Percentiles rank a stretch among this genome's conserved stretches.
These are phyloP conservation scores for Poeciliopsis gracilis DNA, from an alignment of 2,797 vertebrate genomes.

Conservation along the genomic window DNA sequence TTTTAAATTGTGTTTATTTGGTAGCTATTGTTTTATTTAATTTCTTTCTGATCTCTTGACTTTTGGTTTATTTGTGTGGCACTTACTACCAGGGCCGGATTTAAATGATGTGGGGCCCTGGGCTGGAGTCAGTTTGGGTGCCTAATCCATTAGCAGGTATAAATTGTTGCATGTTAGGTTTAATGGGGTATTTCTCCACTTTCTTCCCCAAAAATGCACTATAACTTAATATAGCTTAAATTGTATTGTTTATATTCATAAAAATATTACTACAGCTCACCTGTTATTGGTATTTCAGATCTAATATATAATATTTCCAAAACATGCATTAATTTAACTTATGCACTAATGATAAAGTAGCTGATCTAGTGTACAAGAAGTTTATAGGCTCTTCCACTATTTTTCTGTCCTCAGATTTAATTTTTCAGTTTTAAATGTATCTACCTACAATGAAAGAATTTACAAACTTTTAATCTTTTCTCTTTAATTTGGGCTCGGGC, in stretches of 20 bases:
- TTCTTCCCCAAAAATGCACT: background rate
- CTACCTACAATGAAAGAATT: background rate
- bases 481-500: background rate
- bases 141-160: background rate
- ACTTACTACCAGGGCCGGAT: background rate
- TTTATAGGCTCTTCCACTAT: background rate
- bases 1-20: background rate
- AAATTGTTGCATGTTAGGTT: background rate
- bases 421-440: background rate
- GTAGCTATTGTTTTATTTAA: background rate
- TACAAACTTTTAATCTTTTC: background rate
- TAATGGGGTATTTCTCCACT: background rate
- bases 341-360: background rate
- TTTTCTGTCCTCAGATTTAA: background rate
- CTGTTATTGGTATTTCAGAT: too few relatives aligned
- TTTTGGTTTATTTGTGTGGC: background rate
- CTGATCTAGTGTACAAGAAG: background rate
- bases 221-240: background rate
- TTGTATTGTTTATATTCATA: background rate
- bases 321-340: background rate
- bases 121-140: background rate
- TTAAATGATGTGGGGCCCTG: background rate
- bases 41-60: too few relatives aligned
- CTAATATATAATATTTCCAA: too few relatives aligned
- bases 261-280: too few relatives aligned